Percentiles rank a stretch among this genome's conserved stretches.
phyloP scores from a whole-genome alignment of 2,888 invertebrate species.

The Chrysina gloriosa region DNA sequence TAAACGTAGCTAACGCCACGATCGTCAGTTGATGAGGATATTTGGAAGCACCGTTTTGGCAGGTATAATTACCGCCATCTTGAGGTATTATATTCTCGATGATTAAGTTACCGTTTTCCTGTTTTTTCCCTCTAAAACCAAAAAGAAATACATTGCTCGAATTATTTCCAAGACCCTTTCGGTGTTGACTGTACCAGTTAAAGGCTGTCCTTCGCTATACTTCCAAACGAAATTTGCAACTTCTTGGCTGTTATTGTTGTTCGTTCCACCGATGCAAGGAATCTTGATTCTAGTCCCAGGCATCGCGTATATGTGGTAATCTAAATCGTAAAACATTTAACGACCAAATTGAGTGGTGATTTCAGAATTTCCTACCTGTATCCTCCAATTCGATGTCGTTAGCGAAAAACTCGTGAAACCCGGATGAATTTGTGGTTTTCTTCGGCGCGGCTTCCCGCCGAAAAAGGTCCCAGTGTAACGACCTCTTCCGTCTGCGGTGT shows the following conservation, averaged over 20 bases:
- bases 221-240: constrained; percentile 49
- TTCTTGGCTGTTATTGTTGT: constrained; percentile 40
- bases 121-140: constrained; percentile 49
- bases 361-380: constrained; percentile 43
- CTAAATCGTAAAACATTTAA: constrained; percentile 40
- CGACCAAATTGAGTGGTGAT: neutral
- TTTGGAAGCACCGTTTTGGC: constrained; percentile 50
- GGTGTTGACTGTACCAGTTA: constrained; percentile 49
- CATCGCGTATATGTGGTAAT: constrained; percentile 50
- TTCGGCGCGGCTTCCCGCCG: constrained; percentile 10
- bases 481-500: constrained; percentile 40
- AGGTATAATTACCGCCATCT: constrained; percentile 62
- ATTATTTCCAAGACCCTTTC: neutral
- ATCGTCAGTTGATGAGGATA: constrained; percentile 59
- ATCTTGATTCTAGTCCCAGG: constrained; percentile 51
- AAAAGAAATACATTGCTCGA: neutral
- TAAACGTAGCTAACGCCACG: constrained; percentile 59
- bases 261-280: constrained; percentile 48
- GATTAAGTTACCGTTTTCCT: constrained; percentile 54
- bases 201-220: constrained; percentile 47
- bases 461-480: constrained; percentile 30
- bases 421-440: neutral
- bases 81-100: constrained; percentile 58
- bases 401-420: constrained; percentile 43
- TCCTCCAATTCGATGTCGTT: constrained; percentile 49